Evolutionary conservation across 1,140 invertebrate species (phyloP).

Genomic region (Rhagoletis pomonella): DNA sequence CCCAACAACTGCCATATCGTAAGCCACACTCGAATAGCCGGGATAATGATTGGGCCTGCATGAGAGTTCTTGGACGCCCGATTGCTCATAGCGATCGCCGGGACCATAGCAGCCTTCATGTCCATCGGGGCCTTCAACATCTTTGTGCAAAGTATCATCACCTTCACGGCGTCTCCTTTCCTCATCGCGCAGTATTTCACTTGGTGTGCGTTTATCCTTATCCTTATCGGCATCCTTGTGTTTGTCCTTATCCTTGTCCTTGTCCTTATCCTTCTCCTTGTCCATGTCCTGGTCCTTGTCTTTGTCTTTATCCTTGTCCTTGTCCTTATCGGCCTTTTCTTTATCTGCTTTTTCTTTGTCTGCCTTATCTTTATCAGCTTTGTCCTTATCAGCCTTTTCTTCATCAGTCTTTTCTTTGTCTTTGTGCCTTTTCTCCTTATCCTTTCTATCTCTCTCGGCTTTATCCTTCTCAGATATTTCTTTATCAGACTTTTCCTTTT

Average conservation of each 20-base stretch:
- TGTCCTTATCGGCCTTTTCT: slow-evolving; percentile 2
- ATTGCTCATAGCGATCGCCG: not conserved
- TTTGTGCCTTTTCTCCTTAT: slow-evolving; percentile 47
- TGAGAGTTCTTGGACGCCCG: not conserved
- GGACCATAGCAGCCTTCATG: not conserved
- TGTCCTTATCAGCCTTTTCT: slow-evolving; percentile 7
- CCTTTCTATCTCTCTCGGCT: not conserved
- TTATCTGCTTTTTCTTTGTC: slow-evolving; percentile 13
- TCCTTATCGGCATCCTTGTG: not conserved
- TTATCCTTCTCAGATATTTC: slow-evolving; percentile 20
- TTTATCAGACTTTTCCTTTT: slow-evolving; percentile 24
- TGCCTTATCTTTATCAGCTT: slow-evolving; percentile 21
- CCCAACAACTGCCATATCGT: slow-evolving; percentile 65
- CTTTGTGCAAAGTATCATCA: not conserved
- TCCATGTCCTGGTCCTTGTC: too few species aligned
- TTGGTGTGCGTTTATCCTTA: not conserved
- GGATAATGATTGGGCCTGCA: slow-evolving; percentile 61
- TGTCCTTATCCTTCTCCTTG: too few species aligned
- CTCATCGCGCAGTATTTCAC: not conserved
- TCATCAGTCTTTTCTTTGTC: slow-evolving; percentile 39
- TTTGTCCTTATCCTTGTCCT: slow-evolving; percentile 20
- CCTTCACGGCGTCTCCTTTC: too few species aligned
- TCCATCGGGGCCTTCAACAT: not conserved
- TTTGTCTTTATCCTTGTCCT: too few species aligned
- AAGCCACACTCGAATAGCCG: slow-evolving; percentile 60